phyloP scores from a whole-genome alignment of 37 sponge, comb jelly and placozoan genomes.

The Beroe forskalii region DNA sequence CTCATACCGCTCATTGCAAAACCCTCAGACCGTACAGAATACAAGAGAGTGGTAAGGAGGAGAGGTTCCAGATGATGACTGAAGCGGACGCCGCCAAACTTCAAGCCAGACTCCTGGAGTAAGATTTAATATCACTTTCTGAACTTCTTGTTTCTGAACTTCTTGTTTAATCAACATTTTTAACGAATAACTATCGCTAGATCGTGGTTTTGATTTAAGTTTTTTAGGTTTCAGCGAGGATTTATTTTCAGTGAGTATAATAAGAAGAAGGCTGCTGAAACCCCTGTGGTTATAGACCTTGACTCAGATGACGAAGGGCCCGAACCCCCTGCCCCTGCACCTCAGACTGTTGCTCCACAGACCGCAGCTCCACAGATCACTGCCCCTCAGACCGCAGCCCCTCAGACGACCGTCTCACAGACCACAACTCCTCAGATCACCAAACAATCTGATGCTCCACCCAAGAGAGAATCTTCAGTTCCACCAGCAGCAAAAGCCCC shows the following conservation, averaged over 20 bases:
- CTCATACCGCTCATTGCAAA: not conserved
- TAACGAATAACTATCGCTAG: no score
- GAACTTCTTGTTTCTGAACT: no score
- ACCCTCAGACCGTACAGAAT: not conserved
- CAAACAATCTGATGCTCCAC: no score
- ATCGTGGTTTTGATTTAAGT: no score
- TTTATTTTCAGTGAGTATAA: constrained; percentile 33
- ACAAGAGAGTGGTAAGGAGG: constrained; percentile 4
- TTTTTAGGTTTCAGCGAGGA: no score
- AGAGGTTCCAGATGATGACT: not conserved
- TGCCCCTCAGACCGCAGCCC: no score
- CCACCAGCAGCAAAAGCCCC: no score
- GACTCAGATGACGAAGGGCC: not conserved
- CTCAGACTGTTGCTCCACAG: not conserved
- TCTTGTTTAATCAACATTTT: no score
- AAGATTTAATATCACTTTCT: not conserved
- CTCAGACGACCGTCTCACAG: no score
- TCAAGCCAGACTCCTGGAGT: constrained; percentile 6
- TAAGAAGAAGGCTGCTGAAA: not conserved
- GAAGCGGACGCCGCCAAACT: not conserved
- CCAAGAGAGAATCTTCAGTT: no score
- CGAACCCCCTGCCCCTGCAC: not conserved
- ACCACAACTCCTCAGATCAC: no score
- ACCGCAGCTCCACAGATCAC: no score
- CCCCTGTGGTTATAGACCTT: not conserved